Evolutionary conservation across 2,888 invertebrate genomes (phyloP).

Genomic region (Caenorhabditis afra): DNA sequence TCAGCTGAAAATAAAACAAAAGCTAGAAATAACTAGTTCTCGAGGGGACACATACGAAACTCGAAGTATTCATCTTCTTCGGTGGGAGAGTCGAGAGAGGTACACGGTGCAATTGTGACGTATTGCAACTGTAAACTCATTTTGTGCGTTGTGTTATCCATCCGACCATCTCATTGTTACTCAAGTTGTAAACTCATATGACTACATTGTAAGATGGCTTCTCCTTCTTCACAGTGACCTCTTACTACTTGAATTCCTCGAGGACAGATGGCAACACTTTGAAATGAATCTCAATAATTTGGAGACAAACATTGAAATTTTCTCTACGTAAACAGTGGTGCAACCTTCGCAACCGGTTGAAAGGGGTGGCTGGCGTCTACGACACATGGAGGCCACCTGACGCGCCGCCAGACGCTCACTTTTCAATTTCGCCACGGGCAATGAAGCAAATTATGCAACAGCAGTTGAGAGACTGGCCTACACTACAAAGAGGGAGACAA

Average conservation of each 20-base stretch:
- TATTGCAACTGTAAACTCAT: slow-evolving; percentile 49
- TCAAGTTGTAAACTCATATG: background rate
- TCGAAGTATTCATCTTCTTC: slow-evolving; percentile 62
- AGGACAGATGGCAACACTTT: slow-evolving; percentile 13
- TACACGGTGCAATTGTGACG: slow-evolving; percentile 64
- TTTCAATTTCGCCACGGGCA: slow-evolving; percentile 17
- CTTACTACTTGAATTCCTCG: background rate
- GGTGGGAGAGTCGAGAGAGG: slow-evolving; percentile 59
- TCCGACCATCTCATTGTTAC: background rate
- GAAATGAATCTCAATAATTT: slow-evolving; percentile 18
- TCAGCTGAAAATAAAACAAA: slow-evolving; percentile 41
- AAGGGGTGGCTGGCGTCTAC: slow-evolving; percentile 11
- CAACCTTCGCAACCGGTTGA: slow-evolving; percentile 51
- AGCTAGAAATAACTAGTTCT: background rate
- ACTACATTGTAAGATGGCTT: background rate
- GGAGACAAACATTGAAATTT: slow-evolving; percentile 34
- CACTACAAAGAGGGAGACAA: background rate
- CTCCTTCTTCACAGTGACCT: background rate
- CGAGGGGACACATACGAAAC: slow-evolving; percentile 51
- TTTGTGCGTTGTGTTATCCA: background rate
- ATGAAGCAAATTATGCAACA: slow-evolving; percentile 30
- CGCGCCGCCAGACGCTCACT: slow-evolving; percentile 10
- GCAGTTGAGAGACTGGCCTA: background rate
- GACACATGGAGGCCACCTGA: slow-evolving; percentile 18
- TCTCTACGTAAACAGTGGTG: slow-evolving; percentile 39